Evolutionary conservation across 2,113 vertebrate genomes (phyloP).

Genomic region (Pterocles gutturalis): DNA sequence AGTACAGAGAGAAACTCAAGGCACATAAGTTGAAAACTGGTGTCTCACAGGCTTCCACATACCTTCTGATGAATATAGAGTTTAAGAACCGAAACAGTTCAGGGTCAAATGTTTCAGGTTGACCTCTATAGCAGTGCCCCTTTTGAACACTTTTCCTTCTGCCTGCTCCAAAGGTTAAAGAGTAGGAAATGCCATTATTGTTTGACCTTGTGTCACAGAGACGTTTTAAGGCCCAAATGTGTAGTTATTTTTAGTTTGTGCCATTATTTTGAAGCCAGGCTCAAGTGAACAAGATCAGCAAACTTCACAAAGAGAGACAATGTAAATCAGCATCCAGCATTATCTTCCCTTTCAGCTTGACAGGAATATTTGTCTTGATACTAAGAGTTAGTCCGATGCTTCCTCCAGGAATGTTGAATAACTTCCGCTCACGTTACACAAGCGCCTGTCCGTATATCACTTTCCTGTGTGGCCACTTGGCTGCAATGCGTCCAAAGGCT

Average conservation of each 20-base stretch:
- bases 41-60: background rate
- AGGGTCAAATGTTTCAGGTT: conserved; percentile 76
- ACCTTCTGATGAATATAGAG: conserved; percentile 33
- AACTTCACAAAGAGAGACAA: background rate
- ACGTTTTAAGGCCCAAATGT: conserved; percentile 54
- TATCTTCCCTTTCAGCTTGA: conserved; percentile 43
- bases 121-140: conserved; percentile 63
- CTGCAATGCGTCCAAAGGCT: conserved; percentile 42
- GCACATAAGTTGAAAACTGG: background rate
- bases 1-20: background rate
- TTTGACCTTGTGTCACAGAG: conserved; percentile 63
- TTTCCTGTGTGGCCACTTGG: conserved; percentile 66
- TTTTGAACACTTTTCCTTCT: conserved; percentile 81
- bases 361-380: conserved; percentile 33
- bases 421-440: conserved; percentile 52
- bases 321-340: conserved; percentile 1
- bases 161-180: conserved; percentile 66
- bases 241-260: conserved; percentile 65
- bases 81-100: conserved; percentile 68
- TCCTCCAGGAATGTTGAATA: conserved; percentile 61
- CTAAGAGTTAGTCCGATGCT: conserved; percentile 13
- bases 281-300: conserved; percentile 14
- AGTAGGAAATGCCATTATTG: conserved; percentile 80
- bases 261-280: conserved; percentile 50
- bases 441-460: conserved; percentile 34